Conservation (phyloP, 2,888 invertebrate species). For the Sphaerophoria rueppellii region DNA sequence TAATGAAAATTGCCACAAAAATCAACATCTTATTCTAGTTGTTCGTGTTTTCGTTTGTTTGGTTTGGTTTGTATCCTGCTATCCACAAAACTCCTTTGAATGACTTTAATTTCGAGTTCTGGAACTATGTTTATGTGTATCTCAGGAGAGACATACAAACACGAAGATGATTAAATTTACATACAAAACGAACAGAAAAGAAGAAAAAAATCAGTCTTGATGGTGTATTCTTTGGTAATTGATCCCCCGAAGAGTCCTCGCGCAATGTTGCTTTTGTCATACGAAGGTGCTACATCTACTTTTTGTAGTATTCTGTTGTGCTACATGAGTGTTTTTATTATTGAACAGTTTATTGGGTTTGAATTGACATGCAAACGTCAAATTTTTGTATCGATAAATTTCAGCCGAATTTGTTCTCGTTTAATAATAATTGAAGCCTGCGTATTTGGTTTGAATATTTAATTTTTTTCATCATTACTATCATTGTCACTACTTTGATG, state of each 20-base stretch:
- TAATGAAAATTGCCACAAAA: conserved; percentile 80
- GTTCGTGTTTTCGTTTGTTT: not conserved
- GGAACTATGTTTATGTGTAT: conserved; percentile 24
- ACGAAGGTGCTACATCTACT: conserved; percentile 36
- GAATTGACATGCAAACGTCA: not conserved
- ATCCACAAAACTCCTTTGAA: not conserved
- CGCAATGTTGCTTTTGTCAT: conserved; percentile 24
- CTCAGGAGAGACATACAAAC: conserved; percentile 33
- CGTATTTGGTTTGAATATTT: conserved; percentile 52
- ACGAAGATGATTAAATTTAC: conserved; percentile 37
- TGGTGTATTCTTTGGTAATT: conserved; percentile 66
- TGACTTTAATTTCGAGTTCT: conserved; percentile 10
- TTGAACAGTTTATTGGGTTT: not conserved
- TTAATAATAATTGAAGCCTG: conserved; percentile 49
- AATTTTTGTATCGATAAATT: not conserved
- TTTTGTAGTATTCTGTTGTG: not conserved
- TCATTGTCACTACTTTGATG: conserved; percentile 34
- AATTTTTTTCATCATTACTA: conserved; percentile 43
- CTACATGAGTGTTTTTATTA: conserved; percentile 19
- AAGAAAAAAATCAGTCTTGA: conserved; percentile 69
- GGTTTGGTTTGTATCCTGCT: not conserved
- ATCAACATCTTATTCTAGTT: conserved; percentile 79
- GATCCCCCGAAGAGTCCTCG: conserved; percentile 65
- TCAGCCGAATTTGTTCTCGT: conserved; percentile 53
- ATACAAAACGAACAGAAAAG: conserved; percentile 27